Evolutionary conservation across 2,797 vertebrate genomes (phyloP), one percentile per base, ranked within the genome.

Genomic region (Mus spretus): DNA sequence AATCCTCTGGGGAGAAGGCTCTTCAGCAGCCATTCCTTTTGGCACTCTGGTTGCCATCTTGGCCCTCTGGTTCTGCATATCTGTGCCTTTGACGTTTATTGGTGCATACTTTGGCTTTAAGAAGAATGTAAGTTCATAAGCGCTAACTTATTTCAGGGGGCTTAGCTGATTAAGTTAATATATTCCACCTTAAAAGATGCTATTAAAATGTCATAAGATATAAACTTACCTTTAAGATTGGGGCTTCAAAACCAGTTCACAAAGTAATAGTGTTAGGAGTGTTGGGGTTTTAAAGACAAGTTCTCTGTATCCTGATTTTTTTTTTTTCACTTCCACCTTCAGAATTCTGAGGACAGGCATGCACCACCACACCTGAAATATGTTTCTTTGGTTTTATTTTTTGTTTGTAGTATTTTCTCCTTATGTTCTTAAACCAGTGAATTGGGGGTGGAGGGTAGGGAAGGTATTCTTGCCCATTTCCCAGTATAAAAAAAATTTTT

Each of bases 41-140:
- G 99, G 99, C 55, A 99, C 99, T 12, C 96, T 99, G 98, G 99
- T 99, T 94, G 99, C 99, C 97, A 99, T 99, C 97, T 97, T 99
- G 98, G 99, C 99, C 44, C 99, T 99, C 92, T 99, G 99, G 99
- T 99, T 99, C 98, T 99, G 99, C 97, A 99, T 99, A 98, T 99
- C 99, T 55, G 99, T 99, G 67, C 99, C 99, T 0, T 98, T 99
- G 77, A 99, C 99, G 0, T 99, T 99, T 96, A 98, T 99, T 74
- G 99, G 99, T 79, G 99, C 99, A 65, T 99, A 99, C 98, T 99
- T 99, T 91, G 99, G 99, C 95, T 99, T 99, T 98, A 99, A 99
- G 98, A 99, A 99, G 97, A 98, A 99, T 1, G 99, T 99, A 98
- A 99, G 99, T 99, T 72, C 63, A 44, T 72, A 44, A 34, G 24